Conservation (phyloP, 2,888 invertebrate genomes). For the Papilio protenor region DNA sequence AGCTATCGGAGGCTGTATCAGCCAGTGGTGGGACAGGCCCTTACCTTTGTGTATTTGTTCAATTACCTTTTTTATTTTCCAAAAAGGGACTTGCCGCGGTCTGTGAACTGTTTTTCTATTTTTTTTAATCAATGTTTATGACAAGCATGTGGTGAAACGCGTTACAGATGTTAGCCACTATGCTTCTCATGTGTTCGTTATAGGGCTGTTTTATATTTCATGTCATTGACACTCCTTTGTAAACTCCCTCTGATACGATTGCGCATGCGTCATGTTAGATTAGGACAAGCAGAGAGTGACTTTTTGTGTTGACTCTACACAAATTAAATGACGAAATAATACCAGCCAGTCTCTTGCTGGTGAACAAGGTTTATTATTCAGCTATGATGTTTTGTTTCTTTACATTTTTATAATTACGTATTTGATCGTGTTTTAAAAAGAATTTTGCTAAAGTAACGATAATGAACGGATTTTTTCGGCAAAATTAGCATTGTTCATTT, state of each 20-base stretch:
- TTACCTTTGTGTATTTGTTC: not conserved
- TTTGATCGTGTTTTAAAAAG: not conserved
- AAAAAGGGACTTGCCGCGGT: not conserved
- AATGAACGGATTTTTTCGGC: not conserved
- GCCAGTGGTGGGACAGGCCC: no score
- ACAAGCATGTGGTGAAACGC: no score
- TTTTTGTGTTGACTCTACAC: not conserved
- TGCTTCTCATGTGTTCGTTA: not conserved
- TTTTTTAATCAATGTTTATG: not conserved
- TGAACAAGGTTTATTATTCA: not conserved
- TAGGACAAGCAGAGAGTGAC: not conserved
- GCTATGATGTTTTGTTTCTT: not conserved
- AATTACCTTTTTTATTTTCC: no score
- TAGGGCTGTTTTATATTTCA: not conserved
- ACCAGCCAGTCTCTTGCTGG: not conserved
- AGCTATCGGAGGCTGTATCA: no score
- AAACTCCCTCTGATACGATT: constrained; percentile 5
- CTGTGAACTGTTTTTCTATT: not conserved
- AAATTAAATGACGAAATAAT: not conserved
- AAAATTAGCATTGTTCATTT: not conserved
- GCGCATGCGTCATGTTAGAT: constrained; percentile 3
- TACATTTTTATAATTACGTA: not conserved
- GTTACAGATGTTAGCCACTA: not conserved
- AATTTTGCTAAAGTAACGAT: not conserved
- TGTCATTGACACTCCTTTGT: not conserved